phyloP scores from a whole-genome alignment of 2,797 vertebrate species.

The Sebastes oblongus region DNA sequence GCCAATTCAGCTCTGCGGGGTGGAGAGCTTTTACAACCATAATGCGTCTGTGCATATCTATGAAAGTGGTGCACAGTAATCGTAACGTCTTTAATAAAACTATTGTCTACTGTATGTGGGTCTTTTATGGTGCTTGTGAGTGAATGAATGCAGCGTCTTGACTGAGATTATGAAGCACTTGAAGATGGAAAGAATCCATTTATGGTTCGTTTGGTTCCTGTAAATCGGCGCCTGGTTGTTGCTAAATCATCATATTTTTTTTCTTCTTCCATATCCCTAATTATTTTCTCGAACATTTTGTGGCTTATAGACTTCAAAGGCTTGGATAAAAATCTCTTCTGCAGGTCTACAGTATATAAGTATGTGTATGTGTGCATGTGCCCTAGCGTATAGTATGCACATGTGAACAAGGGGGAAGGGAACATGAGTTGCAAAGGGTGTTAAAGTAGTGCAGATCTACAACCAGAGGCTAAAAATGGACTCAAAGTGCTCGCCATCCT shows the following conservation, averaged over 20 bases:
- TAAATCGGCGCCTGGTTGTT: not conserved
- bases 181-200: slow-evolving; percentile 13
- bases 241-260: slow-evolving; percentile 16
- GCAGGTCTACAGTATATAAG: not conserved
- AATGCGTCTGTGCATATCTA: slow-evolving; percentile 3
- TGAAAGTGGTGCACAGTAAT: slow-evolving; percentile 3
- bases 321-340: not conserved
- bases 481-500: slow-evolving; percentile 56
- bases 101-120: not conserved
- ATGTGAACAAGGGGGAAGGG: slow-evolving; percentile 2
- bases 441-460: slow-evolving; percentile 36
- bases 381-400: slow-evolving; percentile 5
- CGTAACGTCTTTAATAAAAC: slow-evolving; percentile 10
- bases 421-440: slow-evolving; percentile 10
- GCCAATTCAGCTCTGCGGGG: slow-evolving; percentile 1
- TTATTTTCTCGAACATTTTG: slow-evolving; percentile 26
- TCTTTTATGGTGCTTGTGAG: slow-evolving; percentile 9
- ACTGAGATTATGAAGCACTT: slow-evolving; percentile 15
- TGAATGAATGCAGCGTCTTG: not conserved
- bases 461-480: slow-evolving; percentile 67
- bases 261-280: not conserved
- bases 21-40: slow-evolving; percentile 19
- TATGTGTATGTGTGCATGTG: not conserved
- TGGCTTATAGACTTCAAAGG: slow-evolving; percentile 27
- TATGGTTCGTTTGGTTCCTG: not conserved